Conservation (phyloP, 2,797 vertebrate species). For the Acanthurus lineatus region DNA sequence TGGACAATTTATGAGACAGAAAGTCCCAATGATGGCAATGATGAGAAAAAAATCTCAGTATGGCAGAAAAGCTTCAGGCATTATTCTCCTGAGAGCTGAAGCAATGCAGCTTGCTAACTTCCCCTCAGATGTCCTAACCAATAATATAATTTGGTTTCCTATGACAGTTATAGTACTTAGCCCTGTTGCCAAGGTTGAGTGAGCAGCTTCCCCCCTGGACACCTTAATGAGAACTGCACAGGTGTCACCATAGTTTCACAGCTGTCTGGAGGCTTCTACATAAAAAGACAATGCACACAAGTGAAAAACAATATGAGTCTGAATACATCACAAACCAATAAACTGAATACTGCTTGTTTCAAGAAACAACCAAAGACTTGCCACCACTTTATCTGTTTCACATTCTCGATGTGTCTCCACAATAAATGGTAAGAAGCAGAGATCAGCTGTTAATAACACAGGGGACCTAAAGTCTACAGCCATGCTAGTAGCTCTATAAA, state of each 20-base stretch:
- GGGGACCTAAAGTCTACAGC: neutral
- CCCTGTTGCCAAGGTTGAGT: slow-evolving; percentile 74
- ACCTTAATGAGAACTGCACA: slow-evolving; percentile 76
- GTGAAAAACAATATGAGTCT: slow-evolving; percentile 37
- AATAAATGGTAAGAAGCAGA: neutral
- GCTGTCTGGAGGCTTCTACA: slow-evolving; percentile 65
- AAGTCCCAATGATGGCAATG: slow-evolving; percentile 39
- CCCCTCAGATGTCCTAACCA: slow-evolving; percentile 58
- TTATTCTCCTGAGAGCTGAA: slow-evolving; percentile 44
- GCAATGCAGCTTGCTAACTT: slow-evolving; percentile 60
- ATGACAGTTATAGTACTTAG: slow-evolving; percentile 69
- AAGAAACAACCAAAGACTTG: slow-evolving; percentile 2
- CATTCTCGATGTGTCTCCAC: neutral
- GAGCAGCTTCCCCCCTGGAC: slow-evolving; percentile 67
- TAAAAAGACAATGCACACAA: slow-evolving; percentile 48
- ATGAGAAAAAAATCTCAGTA: slow-evolving; percentile 64
- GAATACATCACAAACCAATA: slow-evolving; percentile 35
- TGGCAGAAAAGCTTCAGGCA: slow-evolving; percentile 48
- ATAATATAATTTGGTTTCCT: slow-evolving; percentile 68
- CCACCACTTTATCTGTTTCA: neutral
- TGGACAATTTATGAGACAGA: slow-evolving; percentile 68
- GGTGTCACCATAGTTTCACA: slow-evolving; percentile 82
- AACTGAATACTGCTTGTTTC: slow-evolving; percentile 26
- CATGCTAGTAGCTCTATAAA: neutral
- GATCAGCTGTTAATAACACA: neutral